A percentile compares a stretch with the other conserved stretches of the same genome.
phyloP scores from a whole-genome alignment of 2,113 vertebrate species.

The Pholis gunnellus region DNA sequence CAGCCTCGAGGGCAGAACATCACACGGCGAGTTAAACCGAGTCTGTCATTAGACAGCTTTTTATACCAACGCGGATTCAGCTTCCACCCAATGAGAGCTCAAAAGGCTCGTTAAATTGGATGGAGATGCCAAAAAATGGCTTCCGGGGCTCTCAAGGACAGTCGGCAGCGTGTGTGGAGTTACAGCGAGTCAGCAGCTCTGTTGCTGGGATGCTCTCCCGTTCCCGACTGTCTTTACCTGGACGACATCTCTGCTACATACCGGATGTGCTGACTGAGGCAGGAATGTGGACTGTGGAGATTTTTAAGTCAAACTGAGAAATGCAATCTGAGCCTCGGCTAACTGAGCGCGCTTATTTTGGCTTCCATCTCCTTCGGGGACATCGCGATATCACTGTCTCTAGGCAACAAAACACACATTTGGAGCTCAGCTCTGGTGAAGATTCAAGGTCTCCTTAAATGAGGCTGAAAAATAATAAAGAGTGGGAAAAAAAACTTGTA shows the following conservation, averaged over 20 bases:
- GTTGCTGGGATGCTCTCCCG: background rate
- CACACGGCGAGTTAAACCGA: conserved; percentile 3
- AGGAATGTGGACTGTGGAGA: background rate
- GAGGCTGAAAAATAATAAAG: background rate
- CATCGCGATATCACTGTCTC: conserved; percentile 29
- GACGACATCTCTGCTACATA: background rate
- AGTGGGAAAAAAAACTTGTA: background rate
- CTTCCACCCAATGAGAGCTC: background rate
- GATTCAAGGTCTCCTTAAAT: background rate
- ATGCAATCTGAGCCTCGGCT: conserved; percentile 28
- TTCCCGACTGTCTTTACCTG: conserved; percentile 34
- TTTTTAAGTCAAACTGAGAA: conserved; percentile 24
- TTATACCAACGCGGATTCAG: conserved; percentile 31
- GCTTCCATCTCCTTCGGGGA: conserved; percentile 24
- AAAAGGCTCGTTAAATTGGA: conserved; percentile 3
- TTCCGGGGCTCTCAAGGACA: conserved; percentile 13
- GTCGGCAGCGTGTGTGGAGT: conserved; percentile 4
- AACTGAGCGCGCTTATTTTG: conserved; percentile 33
- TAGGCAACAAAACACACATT: conserved; percentile 25
- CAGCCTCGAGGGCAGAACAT: background rate
- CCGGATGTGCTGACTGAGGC: conserved; percentile 18
- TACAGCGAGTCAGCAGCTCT: conserved; percentile 7
- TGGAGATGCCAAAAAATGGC: conserved; percentile 10
- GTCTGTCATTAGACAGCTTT: conserved; percentile 34
- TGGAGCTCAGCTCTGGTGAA: background rate